These are phyloP conservation scores for Trididemnum clinides DNA, from an alignment of 23 tunicate species.

Conservation along the genomic window DNA sequence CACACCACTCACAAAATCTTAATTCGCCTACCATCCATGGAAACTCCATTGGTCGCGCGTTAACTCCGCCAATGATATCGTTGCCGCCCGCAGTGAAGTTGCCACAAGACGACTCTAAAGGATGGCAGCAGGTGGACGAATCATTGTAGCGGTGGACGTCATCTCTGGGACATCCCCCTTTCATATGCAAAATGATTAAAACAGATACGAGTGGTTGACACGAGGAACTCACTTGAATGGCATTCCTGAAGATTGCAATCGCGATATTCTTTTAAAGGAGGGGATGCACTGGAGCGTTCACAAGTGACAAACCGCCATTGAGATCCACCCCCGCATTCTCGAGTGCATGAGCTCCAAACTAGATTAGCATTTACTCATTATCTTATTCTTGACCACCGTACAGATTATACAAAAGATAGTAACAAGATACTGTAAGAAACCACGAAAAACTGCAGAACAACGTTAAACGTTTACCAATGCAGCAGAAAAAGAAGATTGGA, in stretches of 20 bases:
- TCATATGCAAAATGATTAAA: too few relatives aligned
- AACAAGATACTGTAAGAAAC: neutral
- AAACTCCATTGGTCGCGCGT: neutral
- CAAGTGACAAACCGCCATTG: neutral
- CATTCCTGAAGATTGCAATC: conserved; percentile 3
- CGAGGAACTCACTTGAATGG: conserved; percentile 23
- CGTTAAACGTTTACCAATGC: too few relatives aligned
- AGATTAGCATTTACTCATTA: neutral
- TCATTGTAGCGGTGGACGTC: conserved; percentile 32
- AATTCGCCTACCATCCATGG: conserved; percentile 35
- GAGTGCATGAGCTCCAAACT: conserved; percentile 25
- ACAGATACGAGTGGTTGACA: too few relatives aligned
- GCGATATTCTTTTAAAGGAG: neutral
- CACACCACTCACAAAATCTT: too few relatives aligned
- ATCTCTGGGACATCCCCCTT: neutral
- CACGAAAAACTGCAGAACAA: neutral
- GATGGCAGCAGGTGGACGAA: neutral
- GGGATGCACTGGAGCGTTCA: neutral
- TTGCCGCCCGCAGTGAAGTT: neutral
- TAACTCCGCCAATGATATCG: conserved; percentile 13
- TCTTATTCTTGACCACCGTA: neutral
- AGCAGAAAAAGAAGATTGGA: too few relatives aligned
- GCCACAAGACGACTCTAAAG: neutral
- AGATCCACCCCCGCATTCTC: conserved; percentile 11
- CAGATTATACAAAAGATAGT: too few relatives aligned